phyloP scores from a whole-genome alignment of 2,888 invertebrate species.

The Mythimna pallens region DNA sequence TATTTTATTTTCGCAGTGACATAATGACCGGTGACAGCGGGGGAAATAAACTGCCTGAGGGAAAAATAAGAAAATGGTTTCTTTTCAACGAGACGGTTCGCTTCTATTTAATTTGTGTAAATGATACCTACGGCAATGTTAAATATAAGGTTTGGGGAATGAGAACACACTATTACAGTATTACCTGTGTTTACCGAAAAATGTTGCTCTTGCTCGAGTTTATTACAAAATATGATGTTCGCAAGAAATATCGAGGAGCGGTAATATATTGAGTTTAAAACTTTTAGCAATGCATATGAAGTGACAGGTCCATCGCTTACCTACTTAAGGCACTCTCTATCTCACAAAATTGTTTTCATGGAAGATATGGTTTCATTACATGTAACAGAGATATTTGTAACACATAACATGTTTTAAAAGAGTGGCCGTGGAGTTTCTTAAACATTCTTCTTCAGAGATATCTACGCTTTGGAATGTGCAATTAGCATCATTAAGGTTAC shows the following conservation, averaged over 20 bases:
- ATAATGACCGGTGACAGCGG: constrained; percentile 83
- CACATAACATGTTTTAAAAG: too few relatives aligned
- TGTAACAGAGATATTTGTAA: too few relatives aligned
- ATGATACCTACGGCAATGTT: constrained; percentile 71
- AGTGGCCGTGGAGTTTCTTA: too few relatives aligned
- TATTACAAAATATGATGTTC: constrained; percentile 19
- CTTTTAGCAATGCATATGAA: constrained; percentile 4
- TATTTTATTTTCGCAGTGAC: constrained; percentile 77
- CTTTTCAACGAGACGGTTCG: constrained; percentile 75
- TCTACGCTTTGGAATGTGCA: too few relatives aligned
- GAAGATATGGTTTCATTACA: not conserved
- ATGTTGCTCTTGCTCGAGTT: not conserved
- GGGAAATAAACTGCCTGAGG: constrained; percentile 80
- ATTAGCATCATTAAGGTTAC: too few relatives aligned
- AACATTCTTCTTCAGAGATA: too few relatives aligned
- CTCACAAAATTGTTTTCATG: constrained; percentile 13
- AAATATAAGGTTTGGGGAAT: constrained; percentile 64
- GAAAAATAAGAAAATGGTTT: constrained; percentile 79
- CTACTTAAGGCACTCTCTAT: not conserved
- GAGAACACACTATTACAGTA: constrained; percentile 37
- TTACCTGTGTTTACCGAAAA: constrained; percentile 19
- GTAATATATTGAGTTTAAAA: constrained; percentile 26
- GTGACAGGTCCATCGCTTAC: constrained; percentile 10
- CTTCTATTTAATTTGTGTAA: constrained; percentile 80
- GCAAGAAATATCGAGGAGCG: constrained; percentile 21